Evolutionary conservation across 64 coral and sea anemone genomes (phyloP).

Genomic region (Anthopleura sola): DNA sequence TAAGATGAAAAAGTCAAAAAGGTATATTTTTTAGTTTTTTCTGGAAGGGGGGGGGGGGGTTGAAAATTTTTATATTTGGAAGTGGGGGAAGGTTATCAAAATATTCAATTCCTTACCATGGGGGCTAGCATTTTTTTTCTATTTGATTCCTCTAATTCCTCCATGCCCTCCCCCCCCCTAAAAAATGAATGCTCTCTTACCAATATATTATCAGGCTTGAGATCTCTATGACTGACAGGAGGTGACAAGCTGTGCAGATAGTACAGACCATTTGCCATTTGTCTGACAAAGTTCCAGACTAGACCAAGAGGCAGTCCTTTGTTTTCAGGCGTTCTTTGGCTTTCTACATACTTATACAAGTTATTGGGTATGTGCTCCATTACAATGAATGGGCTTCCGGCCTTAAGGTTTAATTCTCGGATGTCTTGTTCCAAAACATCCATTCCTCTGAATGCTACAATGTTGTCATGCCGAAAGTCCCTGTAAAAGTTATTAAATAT

Average conservation of each 20-base stretch:
- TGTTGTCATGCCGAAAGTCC: constrained; percentile 91
- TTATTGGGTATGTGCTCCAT: constrained; percentile 97
- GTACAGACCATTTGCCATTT: constrained; percentile 85
- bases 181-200: too few relatives aligned
- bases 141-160: too few relatives aligned
- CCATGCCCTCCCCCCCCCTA: too few relatives aligned
- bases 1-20: too few relatives aligned
- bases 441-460: constrained; percentile 91
- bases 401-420: constrained; percentile 31
- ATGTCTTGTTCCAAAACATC: constrained; percentile 44
- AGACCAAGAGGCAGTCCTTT: constrained; percentile 78
- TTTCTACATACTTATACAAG: constrained; percentile 88
- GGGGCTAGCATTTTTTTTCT: too few relatives aligned
- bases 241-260: constrained; percentile 85
- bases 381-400: constrained; percentile 65
- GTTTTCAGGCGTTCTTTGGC: constrained; percentile 78
- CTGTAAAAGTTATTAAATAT: constrained; percentile 14
- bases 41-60: too few relatives aligned
- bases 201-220: constrained; percentile 97
- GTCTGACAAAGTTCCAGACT: constrained; percentile 79
- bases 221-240: constrained; percentile 81
- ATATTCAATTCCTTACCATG: too few relatives aligned
- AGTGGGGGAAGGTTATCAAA: too few relatives aligned
- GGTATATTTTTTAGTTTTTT: too few relatives aligned
- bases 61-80: too few relatives aligned